Percentiles rank a stretch among this genome's conserved stretches.
Evolutionary conservation across 2,888 invertebrate genomes (phyloP).

Genomic region (Hirtodrosophila duncani): DNA sequence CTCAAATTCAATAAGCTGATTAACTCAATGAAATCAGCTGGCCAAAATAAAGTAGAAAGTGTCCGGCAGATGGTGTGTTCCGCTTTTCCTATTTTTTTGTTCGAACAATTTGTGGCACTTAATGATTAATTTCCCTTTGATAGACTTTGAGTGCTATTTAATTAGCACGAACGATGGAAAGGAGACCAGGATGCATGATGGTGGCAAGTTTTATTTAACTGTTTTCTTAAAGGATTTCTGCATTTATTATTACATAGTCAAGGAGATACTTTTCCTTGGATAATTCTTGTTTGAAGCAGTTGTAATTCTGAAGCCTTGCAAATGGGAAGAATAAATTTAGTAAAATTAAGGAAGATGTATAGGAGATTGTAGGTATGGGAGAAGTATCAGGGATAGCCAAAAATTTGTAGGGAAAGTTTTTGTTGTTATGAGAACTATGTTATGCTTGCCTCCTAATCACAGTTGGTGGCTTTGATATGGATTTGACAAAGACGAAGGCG

Average conservation of each 20-base stretch:
- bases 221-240: neutral
- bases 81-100: slow-evolving; percentile 2
- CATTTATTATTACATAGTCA: neutral
- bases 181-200: neutral
- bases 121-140: slow-evolving; percentile 60
- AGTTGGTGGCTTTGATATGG: no score
- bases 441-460: no score
- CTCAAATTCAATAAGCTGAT: slow-evolving; percentile 69
- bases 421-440: no score
- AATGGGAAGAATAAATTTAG: no score
- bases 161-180: slow-evolving; percentile 31
- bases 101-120: slow-evolving; percentile 44
- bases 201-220: neutral
- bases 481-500: no score
- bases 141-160: slow-evolving; percentile 64
- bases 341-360: no score
- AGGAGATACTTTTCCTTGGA: no score
- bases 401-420: no score
- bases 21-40: slow-evolving; percentile 60
- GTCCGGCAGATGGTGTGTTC: slow-evolving; percentile 11
- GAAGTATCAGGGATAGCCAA: no score
- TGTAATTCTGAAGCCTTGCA: no score
- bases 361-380: no score
- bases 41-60: slow-evolving; percentile 38
- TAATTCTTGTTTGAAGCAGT: no score